phyloP scores from a whole-genome alignment of 2,888 invertebrate species.

The Melipona beecheii region DNA sequence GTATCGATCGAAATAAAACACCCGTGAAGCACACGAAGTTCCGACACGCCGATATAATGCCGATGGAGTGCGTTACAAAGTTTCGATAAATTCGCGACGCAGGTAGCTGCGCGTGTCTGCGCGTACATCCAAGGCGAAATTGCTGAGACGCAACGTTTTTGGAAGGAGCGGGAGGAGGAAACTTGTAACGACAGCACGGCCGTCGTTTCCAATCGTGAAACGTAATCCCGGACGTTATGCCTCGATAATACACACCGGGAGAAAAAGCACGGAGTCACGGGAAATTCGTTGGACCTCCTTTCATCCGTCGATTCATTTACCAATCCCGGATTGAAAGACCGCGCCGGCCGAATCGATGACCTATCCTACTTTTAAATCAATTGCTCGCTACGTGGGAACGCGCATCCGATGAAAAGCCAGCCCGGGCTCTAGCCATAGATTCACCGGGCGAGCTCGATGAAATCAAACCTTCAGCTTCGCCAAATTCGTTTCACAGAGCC shows the following conservation, averaged over 20 bases:
- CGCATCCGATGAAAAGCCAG: conserved; percentile 67
- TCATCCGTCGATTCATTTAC: conserved; percentile 49
- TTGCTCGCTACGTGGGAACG: conserved; percentile 68
- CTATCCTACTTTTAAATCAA: conserved; percentile 75
- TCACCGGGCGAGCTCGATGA: conserved; percentile 57
- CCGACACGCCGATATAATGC: neutral
- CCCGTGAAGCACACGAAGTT: neutral
- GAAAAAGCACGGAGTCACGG: conserved; percentile 17
- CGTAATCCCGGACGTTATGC: conserved; percentile 34
- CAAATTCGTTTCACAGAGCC: conserved; percentile 65
- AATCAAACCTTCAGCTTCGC: conserved; percentile 68
- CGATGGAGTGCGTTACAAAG: neutral
- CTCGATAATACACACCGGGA: conserved; percentile 15
- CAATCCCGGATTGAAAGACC: conserved; percentile 43
- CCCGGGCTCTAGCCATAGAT: conserved; percentile 55
- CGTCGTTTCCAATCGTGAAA: conserved; percentile 24
- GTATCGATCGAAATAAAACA: conserved; percentile 4
- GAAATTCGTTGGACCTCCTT: conserved; percentile 41
- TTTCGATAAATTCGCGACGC: conserved; percentile 6
- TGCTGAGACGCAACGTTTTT: conserved; percentile 14
- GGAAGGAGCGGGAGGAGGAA: neutral
- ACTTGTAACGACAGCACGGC: conserved; percentile 16
- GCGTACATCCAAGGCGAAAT: neutral
- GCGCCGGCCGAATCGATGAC: conserved; percentile 66
- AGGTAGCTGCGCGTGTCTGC: neutral